Evolutionary conservation across 2,113 vertebrate genomes (phyloP).

Genomic region (Coptodon bakossiorum): DNA sequence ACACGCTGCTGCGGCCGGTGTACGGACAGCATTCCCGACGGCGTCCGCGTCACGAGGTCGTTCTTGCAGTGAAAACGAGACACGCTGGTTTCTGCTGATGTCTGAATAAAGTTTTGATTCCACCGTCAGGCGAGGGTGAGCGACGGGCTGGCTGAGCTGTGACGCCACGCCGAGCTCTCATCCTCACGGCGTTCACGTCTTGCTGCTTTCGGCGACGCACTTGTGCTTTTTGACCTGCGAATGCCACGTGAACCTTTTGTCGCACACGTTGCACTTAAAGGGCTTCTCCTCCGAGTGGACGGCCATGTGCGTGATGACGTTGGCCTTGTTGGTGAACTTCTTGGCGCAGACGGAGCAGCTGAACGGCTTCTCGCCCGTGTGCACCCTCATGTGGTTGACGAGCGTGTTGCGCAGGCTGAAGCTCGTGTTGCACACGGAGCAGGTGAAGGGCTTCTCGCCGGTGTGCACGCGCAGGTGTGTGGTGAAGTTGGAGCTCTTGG

Average conservation of each 20-base stretch:
- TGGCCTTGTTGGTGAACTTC: not conserved
- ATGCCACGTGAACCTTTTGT: not conserved
- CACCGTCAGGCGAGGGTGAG: not conserved
- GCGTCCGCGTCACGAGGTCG: accelerated
- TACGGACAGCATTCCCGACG: accelerated
- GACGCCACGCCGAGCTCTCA: no score
- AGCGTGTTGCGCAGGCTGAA: not conserved
- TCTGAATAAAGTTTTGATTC: not conserved
- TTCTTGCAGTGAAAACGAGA: not conserved
- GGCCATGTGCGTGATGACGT: not conserved
- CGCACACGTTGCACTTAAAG: not conserved
- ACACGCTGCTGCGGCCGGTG: not conserved
- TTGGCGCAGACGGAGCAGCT: not conserved
- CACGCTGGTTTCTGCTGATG: not conserved
- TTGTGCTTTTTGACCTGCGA: not conserved
- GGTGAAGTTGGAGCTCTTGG: not conserved
- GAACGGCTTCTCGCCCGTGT: not conserved
- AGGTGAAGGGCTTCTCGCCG: not conserved
- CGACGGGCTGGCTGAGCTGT: not conserved
- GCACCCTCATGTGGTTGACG: not conserved
- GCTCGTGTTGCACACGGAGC: not conserved
- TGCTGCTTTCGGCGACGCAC: not conserved
- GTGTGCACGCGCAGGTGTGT: not conserved
- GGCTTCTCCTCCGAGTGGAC: not conserved
- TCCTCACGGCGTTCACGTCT: not conserved